Percentiles rank a stretch among this genome's conserved stretches.
Evolutionary conservation across 2,888 invertebrate genomes (phyloP).

Genomic region (Trisateles emortualis): DNA sequence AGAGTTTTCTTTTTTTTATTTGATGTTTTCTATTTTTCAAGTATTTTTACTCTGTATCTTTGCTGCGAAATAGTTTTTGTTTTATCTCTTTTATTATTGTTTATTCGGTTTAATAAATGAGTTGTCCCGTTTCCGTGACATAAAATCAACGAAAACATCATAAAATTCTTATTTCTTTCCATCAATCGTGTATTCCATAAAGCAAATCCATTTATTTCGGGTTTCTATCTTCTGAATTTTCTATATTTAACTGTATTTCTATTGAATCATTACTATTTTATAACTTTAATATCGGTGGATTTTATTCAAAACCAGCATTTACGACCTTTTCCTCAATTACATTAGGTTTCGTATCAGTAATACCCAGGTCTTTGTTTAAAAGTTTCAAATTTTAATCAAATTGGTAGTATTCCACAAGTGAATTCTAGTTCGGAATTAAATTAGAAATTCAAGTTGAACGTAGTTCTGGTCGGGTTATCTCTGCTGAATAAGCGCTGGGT

Average conservation of each 20-base stretch:
- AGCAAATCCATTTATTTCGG: conserved; percentile 22
- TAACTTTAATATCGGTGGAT: background rate
- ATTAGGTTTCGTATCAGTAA: conserved; percentile 1
- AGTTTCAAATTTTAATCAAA: conserved; percentile 43
- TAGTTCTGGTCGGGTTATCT: conserved; percentile 50
- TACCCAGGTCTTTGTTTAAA: conserved; percentile 10
- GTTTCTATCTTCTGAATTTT: conserved; percentile 9
- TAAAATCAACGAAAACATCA: conserved; percentile 38
- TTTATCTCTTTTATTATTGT: conserved; percentile 9
- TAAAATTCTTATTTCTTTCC: conserved; percentile 35
- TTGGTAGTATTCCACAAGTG: conserved; percentile 35
- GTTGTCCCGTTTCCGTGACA: conserved; percentile 24
- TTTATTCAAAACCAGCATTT: background rate
- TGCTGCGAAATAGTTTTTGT: background rate
- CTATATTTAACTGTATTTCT: conserved; percentile 5
- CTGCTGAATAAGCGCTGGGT: conserved; percentile 47
- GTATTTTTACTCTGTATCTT: background rate
- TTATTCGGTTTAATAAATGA: conserved; percentile 15
- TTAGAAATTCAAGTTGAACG: conserved; percentile 60
- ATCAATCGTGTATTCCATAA: conserved; percentile 18
- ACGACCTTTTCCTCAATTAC: background rate
- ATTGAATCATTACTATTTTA: conserved; percentile 8
- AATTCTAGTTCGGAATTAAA: conserved; percentile 56
- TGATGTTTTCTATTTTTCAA: background rate
- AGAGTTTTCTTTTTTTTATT: background rate